Evolutionary conservation across 1,140 invertebrate species (phyloP).

Genomic region (Ruditapes philippinarum): DNA sequence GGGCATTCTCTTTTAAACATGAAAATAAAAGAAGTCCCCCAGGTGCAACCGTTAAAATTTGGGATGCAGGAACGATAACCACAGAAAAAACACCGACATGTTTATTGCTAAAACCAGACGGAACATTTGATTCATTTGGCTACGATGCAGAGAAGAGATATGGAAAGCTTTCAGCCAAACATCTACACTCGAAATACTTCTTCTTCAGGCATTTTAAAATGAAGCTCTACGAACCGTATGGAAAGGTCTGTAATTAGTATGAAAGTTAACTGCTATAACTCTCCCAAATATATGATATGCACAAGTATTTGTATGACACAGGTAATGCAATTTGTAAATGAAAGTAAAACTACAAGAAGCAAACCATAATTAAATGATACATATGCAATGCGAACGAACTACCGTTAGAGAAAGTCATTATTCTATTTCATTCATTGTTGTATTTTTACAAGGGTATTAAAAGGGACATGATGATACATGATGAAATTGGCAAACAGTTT

Average conservation of each 20-base stretch:
- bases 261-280: background rate
- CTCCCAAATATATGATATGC: too few species aligned
- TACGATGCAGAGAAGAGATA: conserved; percentile 41
- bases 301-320: too few species aligned
- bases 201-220: conserved; percentile 48
- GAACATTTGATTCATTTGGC: conserved; percentile 25
- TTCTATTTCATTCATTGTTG: background rate
- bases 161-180: background rate
- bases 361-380: too few species aligned
- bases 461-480: background rate
- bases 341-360: background rate
- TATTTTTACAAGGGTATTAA: background rate
- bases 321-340: background rate
- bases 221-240: background rate
- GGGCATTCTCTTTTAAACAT: background rate
- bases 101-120: conserved; percentile 20
- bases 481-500: background rate
- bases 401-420: background rate
- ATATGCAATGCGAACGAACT: background rate
- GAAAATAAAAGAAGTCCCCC: background rate
- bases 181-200: background rate
- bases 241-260: background rate
- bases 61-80: background rate
- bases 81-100: background rate
- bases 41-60: background rate